A percentile compares a stretch with the other conserved stretches of the same genome.
These are phyloP conservation scores for Macquaria australasica DNA, from an alignment of 2,113 vertebrate genomes.

Conservation along the genomic window DNA sequence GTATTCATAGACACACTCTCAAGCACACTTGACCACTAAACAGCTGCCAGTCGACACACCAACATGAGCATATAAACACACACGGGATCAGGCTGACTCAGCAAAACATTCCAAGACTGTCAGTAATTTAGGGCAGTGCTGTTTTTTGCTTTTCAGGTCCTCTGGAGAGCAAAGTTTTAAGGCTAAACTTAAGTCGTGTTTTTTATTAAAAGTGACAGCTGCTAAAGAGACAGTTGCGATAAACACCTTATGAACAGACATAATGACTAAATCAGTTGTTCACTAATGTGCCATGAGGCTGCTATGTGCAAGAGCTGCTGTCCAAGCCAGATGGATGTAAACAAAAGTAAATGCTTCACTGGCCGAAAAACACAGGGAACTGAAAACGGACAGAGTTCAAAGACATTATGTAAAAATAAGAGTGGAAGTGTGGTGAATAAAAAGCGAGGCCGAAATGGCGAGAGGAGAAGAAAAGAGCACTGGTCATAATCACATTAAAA, in stretches of 20 bases:
- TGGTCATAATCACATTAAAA: constrained; percentile 43
- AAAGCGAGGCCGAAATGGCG: constrained; percentile 7
- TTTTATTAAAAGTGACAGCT: constrained; percentile 11
- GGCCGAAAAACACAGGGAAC: background rate
- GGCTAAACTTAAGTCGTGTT: background rate
- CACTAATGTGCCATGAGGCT: background rate
- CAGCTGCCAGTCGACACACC: constrained; percentile 34
- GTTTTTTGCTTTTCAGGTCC: constrained; percentile 4
- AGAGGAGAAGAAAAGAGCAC: constrained; percentile 11
- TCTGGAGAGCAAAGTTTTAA: constrained; percentile 46
- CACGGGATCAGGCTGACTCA: constrained; percentile 54
- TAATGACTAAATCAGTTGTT: background rate
- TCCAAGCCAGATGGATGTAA: background rate
- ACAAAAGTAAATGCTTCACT: background rate
- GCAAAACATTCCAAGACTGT: constrained; percentile 31
- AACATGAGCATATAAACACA: background rate
- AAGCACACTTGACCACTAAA: constrained; percentile 20
- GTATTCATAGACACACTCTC: constrained; percentile 34
- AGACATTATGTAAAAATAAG: background rate
- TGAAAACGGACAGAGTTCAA: background rate
- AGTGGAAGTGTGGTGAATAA: background rate
- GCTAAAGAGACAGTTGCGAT: constrained; percentile 1
- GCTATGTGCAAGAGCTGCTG: background rate
- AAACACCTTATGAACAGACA: constrained; percentile 11
- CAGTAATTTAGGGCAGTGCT: constrained; percentile 17